Evolutionary conservation across 30 jellyfish, hydroid and myxozoan species (phyloP).

Genomic region (Clytia hemisphaerica): DNA sequence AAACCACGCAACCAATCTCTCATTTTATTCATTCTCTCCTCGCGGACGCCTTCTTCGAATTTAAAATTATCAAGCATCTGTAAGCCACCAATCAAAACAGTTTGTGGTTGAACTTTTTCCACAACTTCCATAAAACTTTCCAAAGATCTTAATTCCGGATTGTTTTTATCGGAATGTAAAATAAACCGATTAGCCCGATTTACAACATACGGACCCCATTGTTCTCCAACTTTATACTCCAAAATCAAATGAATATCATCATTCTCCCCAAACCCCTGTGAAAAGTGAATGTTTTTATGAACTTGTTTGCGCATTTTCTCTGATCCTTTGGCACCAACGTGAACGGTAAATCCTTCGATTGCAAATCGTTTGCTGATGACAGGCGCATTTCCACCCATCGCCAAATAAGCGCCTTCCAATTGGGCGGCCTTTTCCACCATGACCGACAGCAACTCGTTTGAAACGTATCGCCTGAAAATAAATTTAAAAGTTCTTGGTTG

Average conservation of each 20-base stretch:
- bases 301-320: slow-evolving; percentile 26
- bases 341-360: slow-evolving; percentile 59
- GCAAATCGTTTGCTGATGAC: slow-evolving; percentile 60
- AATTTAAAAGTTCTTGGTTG: too few relatives aligned
- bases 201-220: slow-evolving; percentile 66
- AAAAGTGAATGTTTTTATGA: slow-evolving; percentile 45
- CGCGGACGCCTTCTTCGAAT: slow-evolving; percentile 66
- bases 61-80: slow-evolving; percentile 90
- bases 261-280: slow-evolving; percentile 45
- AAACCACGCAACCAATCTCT: slow-evolving; percentile 46
- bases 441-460: slow-evolving; percentile 33
- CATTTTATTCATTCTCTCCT: slow-evolving; percentile 52
- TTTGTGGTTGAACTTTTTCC: slow-evolving; percentile 39
- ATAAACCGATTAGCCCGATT: slow-evolving; percentile 81
- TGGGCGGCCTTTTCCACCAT: slow-evolving; percentile 44
- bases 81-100: slow-evolving; percentile 67
- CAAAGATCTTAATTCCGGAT: slow-evolving; percentile 53
- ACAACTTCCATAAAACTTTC: slow-evolving; percentile 47
- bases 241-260: slow-evolving; percentile 82
- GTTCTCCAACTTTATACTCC: slow-evolving; percentile 79
- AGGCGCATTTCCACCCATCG: slow-evolving; percentile 94
- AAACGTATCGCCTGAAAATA: slow-evolving; percentile 27
- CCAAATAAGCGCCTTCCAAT: slow-evolving; percentile 54
- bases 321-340: slow-evolving; percentile 73
- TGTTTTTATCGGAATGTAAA: slow-evolving; percentile 68